Evolutionary conservation across 2,113 vertebrate species (phyloP).

Genomic region (Anthoscopus minutus): DNA sequence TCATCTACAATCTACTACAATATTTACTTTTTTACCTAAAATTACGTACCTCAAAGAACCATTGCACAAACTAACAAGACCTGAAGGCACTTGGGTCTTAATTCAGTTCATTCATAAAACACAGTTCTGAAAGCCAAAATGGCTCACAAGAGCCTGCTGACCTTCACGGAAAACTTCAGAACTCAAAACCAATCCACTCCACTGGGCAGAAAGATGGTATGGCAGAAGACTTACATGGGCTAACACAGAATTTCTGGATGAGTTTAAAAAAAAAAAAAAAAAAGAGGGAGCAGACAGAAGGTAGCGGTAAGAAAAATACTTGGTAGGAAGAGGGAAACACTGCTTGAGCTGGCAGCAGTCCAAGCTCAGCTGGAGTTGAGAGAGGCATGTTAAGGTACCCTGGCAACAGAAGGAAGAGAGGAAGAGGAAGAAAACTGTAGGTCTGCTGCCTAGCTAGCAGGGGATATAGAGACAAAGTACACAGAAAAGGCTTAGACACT

Average conservation of each 20-base stretch:
- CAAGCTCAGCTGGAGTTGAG: background rate
- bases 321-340: background rate
- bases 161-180: background rate
- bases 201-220: background rate
- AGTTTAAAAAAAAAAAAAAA: background rate
- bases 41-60: background rate
- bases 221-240: background rate
- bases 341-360: background rate
- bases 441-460: background rate
- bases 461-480: background rate
- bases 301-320: background rate
- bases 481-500: background rate
- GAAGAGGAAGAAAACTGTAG: background rate
- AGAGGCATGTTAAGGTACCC: background rate
- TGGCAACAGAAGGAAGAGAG: background rate
- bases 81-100: background rate
- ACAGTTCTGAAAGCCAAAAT: background rate
- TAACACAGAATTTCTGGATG: background rate
- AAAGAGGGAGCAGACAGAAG: background rate
- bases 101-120: background rate
- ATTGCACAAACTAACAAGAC: background rate
- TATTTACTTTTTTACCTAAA: background rate
- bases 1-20: accelerated
- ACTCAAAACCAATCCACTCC: background rate
- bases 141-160: background rate